A percentile compares a stretch with the other conserved stretches of the same genome.
Evolutionary conservation across 1,140 invertebrate species (phyloP).

Genomic region (Ephestia elutella): DNA sequence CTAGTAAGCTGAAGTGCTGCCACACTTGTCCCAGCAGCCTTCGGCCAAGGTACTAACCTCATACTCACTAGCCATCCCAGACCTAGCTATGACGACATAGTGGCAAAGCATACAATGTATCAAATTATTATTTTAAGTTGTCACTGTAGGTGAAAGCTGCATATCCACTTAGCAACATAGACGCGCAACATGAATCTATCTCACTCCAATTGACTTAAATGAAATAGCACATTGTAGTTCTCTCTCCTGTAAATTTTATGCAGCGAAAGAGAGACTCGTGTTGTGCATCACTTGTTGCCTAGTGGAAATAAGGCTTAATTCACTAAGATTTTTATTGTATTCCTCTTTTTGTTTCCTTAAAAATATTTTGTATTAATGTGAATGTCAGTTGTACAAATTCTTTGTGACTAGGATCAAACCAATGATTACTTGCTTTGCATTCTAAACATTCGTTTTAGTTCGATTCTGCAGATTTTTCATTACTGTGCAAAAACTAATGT

Average conservation of each 20-base stretch:
- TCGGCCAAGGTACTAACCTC: slow-evolving; percentile 61
- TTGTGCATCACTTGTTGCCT: too few species aligned
- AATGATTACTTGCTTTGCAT: background rate
- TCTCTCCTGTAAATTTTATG: too few species aligned
- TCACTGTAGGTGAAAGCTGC: slow-evolving; percentile 30
- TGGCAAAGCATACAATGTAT: slow-evolving; percentile 56
- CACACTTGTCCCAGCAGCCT: slow-evolving; percentile 42
- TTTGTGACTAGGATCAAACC: background rate
- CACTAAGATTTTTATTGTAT: slow-evolving; percentile 36
- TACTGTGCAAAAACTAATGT: background rate
- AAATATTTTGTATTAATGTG: slow-evolving; percentile 2
- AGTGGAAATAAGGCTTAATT: too few species aligned
- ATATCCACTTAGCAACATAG: too few species aligned
- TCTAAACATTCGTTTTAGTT: background rate
- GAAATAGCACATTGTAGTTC: too few species aligned
- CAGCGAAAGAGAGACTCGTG: too few species aligned
- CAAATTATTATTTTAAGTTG: slow-evolving; percentile 56
- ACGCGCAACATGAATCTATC: too few species aligned
- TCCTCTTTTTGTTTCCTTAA: slow-evolving; percentile 31
- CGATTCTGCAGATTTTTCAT: background rate
- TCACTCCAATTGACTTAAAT: too few species aligned
- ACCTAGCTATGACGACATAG: slow-evolving; percentile 67
- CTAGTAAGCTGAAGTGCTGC: slow-evolving; percentile 49
- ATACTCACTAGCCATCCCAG: slow-evolving; percentile 47
- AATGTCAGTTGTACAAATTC: slow-evolving; percentile 1